phyloP scores from a whole-genome alignment of 2,888 invertebrate genomes.

The Teleogryllus oceanicus region DNA sequence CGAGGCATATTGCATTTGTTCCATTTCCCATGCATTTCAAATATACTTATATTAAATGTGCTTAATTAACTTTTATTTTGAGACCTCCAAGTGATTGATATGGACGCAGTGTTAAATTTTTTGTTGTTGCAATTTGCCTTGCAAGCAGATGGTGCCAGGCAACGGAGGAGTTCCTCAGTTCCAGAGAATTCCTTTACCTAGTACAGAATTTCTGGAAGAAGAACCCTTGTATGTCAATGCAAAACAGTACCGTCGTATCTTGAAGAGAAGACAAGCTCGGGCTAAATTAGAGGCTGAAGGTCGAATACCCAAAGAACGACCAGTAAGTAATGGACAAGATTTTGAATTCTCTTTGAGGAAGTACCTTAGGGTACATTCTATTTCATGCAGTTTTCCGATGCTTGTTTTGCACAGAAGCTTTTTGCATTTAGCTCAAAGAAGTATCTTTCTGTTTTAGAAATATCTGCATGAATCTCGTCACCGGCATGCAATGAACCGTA shows the following conservation, averaged over 20 bases:
- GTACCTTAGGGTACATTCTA: background rate
- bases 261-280: slow-evolving; percentile 89
- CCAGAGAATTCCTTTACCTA: slow-evolving; percentile 59
- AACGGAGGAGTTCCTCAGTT: slow-evolving; percentile 51
- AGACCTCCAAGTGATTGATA: background rate
- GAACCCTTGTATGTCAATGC: slow-evolving; percentile 98
- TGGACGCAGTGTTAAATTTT: slow-evolving; percentile 19
- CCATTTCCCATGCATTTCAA: too few relatives aligned
- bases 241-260: slow-evolving; percentile 93
- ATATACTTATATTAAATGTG: too few relatives aligned
- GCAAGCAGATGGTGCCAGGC: slow-evolving; percentile 56
- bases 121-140: slow-evolving; percentile 33
- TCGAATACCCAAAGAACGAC: slow-evolving; percentile 93
- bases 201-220: slow-evolving; percentile 73
- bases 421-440: background rate
- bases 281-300: slow-evolving; percentile 93
- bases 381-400: background rate
- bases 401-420: background rate
- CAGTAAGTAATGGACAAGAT: slow-evolving; percentile 55
- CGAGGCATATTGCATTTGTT: too few relatives aligned
- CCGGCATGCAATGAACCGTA: slow-evolving; percentile 94
- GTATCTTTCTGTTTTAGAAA: slow-evolving; percentile 63
- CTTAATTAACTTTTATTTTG: background rate
- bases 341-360: background rate
- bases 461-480: slow-evolving; percentile 98